Percentiles rank a stretch among this genome's conserved stretches.
Evolutionary conservation across 35 echinoderm and acorn worm genomes (phyloP).

Genomic region (Diadema setosum): DNA sequence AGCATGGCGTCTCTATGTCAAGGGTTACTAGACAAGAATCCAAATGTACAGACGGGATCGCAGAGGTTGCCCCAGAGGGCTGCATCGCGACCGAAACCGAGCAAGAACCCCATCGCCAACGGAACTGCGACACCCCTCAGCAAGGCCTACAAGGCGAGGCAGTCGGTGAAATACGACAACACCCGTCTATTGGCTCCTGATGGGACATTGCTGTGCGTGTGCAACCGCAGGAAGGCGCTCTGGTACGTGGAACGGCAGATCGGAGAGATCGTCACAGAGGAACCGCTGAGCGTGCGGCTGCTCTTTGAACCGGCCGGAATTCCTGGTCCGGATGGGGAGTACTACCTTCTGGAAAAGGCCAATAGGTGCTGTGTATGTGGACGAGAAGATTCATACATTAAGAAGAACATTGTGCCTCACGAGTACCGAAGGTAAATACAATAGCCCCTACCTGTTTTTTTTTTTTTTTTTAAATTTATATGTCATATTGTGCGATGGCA

Average conservation of each 20-base stretch:
- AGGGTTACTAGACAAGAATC: slow-evolving; percentile 64
- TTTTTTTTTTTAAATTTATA: too few species aligned
- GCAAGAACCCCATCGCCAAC: not conserved
- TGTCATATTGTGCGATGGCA: too few species aligned
- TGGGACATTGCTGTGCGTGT: slow-evolving; percentile 62
- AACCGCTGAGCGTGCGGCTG: slow-evolving; percentile 64
- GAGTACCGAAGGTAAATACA: slow-evolving; percentile 85
- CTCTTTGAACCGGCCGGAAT: slow-evolving; percentile 83
- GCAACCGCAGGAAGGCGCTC: slow-evolving; percentile 78
- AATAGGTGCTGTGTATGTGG: slow-evolving; percentile 96
- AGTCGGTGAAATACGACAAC: slow-evolving; percentile 89
- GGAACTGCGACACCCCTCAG: slow-evolving; percentile 1
- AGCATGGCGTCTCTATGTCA: slow-evolving; percentile 60
- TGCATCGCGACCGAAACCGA: not conserved
- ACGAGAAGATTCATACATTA: slow-evolving; percentile 64
- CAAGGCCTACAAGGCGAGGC: slow-evolving; percentile 60
- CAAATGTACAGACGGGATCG: not conserved
- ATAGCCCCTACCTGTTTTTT: too few species aligned
- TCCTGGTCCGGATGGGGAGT: slow-evolving; percentile 73
- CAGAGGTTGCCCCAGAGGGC: not conserved
- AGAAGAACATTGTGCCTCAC: slow-evolving; percentile 91
- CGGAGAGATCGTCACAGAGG: slow-evolving; percentile 39
- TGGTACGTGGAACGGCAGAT: slow-evolving; percentile 90
- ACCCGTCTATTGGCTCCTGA: slow-evolving; percentile 73
- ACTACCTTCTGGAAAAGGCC: slow-evolving; percentile 83